Evolutionary conservation across 2,797 vertebrate genomes (phyloP), one percentile per base, ranked within the genome.

Genomic region (Miichthys miiuy): DNA sequence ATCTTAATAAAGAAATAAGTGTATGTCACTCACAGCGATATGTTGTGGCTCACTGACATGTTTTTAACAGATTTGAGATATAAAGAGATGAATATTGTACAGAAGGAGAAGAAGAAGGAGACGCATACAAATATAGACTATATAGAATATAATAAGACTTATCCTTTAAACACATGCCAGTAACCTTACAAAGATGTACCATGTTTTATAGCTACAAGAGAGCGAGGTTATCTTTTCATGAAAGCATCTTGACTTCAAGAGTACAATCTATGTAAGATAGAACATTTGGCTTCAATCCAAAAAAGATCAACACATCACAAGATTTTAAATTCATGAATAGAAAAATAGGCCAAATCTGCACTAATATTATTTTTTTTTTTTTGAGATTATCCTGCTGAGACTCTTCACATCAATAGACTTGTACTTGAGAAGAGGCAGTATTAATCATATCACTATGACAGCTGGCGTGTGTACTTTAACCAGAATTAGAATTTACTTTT

Each of bases 371-470:
- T 38, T 54, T 23, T 62, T 62, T 78, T 48, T 54, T 23, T 62
- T 62, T 78, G 48, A 17, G 4, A 75, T 65, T 47, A 67, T 68
- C 60, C 55, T 62, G 67, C 61, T 38, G 46, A 67, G 47, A 66
- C 21, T 77, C 42, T 50, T 64, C 55, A 47, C 41, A 73, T 55
- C 54, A 57, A 61, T 54, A 62, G 46, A 77, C 52, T 68, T 54
- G 48, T 58, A 21, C 51, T 46, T 64, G 44, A 71, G 38, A 58
- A 74, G 44, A 77, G 27, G 34, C 58, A 69, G 20, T 21, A 58
- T 73, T 68, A 77, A 67, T 72, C 64, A 30, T 71, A 64, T 64
- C 67, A 79, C 63, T n/a, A 48, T 75, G 70, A 73, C 60, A 82
- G 75, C 72, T 72, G 74, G 71, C 34, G 65, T 62, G 63, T 80